Conservation (phyloP, 2,113 vertebrate genomes). For the Datnioides undecimradiatus region DNA sequence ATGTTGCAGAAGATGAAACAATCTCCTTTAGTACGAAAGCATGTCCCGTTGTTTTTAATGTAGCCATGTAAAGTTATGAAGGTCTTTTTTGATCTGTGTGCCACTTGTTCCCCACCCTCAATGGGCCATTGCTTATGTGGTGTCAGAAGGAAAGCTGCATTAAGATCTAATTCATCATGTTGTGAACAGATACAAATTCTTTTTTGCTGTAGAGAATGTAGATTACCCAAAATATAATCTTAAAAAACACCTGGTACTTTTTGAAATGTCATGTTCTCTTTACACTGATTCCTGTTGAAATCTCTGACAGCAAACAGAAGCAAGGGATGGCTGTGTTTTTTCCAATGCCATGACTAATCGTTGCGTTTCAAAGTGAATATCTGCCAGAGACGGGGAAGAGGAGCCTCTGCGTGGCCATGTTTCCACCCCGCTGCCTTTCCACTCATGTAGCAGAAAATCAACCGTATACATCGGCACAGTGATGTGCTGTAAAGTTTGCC, state of each 20-base stretch:
- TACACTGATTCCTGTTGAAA: constrained; percentile 13
- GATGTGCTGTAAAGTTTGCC: constrained; percentile 26
- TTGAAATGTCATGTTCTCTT: background rate
- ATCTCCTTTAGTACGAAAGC: background rate
- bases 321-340: constrained; percentile 35
- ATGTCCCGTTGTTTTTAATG: background rate
- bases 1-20: background rate
- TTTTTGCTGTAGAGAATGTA: background rate
- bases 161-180: background rate
- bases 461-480: constrained; percentile 29
- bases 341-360: constrained; percentile 27
- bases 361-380: constrained; percentile 30
- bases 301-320: constrained; percentile 30
- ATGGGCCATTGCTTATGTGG: constrained; percentile 9
- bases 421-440: constrained; percentile 44
- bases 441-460: constrained; percentile 35
- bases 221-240: background rate
- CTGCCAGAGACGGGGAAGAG: constrained; percentile 21
- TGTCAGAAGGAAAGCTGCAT: background rate
- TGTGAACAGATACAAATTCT: background rate
- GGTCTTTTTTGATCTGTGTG: constrained; percentile 25
- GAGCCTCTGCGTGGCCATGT: constrained; percentile 8
- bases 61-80: background rate
- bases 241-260: background rate
- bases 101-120: background rate